phyloP scores from a whole-genome alignment of 1,140 invertebrate genomes.

The Bradysia coprophila region DNA sequence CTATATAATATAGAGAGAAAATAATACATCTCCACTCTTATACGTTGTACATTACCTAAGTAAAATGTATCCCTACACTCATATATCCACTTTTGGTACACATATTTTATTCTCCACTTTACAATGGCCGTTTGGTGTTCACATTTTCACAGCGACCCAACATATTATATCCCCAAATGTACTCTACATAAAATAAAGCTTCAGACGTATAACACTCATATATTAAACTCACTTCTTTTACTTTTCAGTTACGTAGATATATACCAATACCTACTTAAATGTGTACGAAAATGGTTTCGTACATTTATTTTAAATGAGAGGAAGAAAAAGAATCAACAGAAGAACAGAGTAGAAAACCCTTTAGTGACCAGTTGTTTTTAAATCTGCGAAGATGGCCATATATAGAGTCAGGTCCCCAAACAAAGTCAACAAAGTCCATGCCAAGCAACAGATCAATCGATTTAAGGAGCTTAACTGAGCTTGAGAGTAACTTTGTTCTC shows the following conservation, averaged over 20 bases:
- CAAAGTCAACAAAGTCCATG: too few species aligned
- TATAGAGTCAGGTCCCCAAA: background rate
- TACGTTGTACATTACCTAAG: too few species aligned
- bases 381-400: background rate
- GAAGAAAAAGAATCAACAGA: background rate
- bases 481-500: background rate
- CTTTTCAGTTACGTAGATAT: background rate
- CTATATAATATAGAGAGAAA: too few species aligned
- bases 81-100: background rate
- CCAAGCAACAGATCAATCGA: background rate
- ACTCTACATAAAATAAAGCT: too few species aligned
- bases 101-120: background rate
- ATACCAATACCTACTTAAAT: too few species aligned
- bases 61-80: too few species aligned
- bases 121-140: too few species aligned
- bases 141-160: too few species aligned
- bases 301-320: background rate
- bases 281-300: background rate
- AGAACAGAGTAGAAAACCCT: background rate
- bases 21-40: too few species aligned
- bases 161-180: too few species aligned
- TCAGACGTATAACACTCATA: too few species aligned
- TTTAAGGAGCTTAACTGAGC: background rate
- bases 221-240: too few species aligned
- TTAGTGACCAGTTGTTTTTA: background rate